phyloP scores from a whole-genome alignment of 2,113 vertebrate species.

The Cebidichthys violaceus region DNA sequence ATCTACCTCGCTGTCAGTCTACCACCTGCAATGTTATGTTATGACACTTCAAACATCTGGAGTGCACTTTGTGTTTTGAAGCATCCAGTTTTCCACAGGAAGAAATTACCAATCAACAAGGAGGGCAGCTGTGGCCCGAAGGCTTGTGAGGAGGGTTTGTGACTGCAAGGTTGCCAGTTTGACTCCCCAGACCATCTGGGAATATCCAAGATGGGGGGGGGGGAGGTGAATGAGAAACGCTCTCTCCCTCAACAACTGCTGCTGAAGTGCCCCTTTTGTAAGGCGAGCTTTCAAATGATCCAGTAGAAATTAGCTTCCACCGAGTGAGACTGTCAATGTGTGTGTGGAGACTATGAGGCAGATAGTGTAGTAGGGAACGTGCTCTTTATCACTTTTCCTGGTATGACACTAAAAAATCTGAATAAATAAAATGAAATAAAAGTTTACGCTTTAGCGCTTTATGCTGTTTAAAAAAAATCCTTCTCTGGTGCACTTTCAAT shows the following conservation, averaged over 20 bases:
- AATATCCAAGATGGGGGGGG: conserved; percentile 40
- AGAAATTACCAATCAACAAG: conserved; percentile 62
- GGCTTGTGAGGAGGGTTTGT: conserved; percentile 56
- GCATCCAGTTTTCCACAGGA: conserved; percentile 55
- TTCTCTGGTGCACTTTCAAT: not conserved
- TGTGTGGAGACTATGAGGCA: not conserved
- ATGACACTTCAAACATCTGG: conserved; percentile 76
- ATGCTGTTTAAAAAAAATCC: not conserved
- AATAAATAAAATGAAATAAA: not conserved
- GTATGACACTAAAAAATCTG: not conserved
- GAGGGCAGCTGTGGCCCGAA: conserved; percentile 69
- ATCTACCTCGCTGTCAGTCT: conserved; percentile 59
- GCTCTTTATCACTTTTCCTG: not conserved
- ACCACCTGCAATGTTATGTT: conserved; percentile 73
- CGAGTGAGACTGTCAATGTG: not conserved
- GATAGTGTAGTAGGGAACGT: not conserved
- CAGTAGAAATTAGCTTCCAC: conserved; percentile 21
- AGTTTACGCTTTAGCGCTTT: not conserved
- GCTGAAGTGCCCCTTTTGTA: conserved; percentile 39
- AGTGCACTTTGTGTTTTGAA: conserved; percentile 69
- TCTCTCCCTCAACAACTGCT: conserved; percentile 20
- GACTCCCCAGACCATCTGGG: conserved; percentile 70
- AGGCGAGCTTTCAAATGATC: conserved; percentile 14
- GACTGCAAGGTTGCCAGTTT: conserved; percentile 73
- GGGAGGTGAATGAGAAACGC: conserved; percentile 44